Base-by-base conservation (phyloP, 1,140 invertebrate genomes). In the Amphibalanus amphitrite region DNA sequence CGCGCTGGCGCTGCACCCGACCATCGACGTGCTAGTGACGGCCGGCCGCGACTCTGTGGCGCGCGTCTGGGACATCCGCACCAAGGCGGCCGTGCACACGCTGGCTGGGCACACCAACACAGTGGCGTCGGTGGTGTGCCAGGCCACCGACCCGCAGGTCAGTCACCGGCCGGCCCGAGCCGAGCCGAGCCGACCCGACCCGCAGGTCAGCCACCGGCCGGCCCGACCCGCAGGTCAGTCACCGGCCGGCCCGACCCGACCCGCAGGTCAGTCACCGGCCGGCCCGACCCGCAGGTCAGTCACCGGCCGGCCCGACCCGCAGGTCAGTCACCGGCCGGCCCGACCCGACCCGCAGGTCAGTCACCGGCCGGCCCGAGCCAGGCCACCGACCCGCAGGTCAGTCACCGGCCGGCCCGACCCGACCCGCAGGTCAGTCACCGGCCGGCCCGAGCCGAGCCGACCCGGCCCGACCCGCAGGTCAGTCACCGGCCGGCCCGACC, bases 21-120 rank as follows among this genome's bases (percentile, higher is more conserved):
- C 88, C 6, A 89, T 99, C 72, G 97, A 99, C 84, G 88, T 99
- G 29, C 82, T 99, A 69, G 86, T 97, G 29, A 92, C 95, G 13
- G 93, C 92, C 71, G 95, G 95, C 0, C 83, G 97, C 74, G 97
- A 99, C 84, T 92, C 92, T 0, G 96, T 94, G 0, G 95, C 92
- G 0, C 84, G 97, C 74, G 92, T 98, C 59, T 99, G 97, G 97
- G 97, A 99, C 81, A 96, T 99, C 90, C 84, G 97, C 70, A 98
- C 95, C 1, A 99, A 99, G 83, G 95, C 95, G 1, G 97, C 98
- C 82, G 91, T 99, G 70, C 95, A 98, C 80, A 97, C 93, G 3
- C 83, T 99, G 15, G 85, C 88, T n/a, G 97, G 96, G 0, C 97
- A 99, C 79, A 93, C 93, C 15, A 97, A 98, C 79, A 98, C 79